Conservation (phyloP, 2,113 vertebrate species). For the Apteryx owenii region DNA sequence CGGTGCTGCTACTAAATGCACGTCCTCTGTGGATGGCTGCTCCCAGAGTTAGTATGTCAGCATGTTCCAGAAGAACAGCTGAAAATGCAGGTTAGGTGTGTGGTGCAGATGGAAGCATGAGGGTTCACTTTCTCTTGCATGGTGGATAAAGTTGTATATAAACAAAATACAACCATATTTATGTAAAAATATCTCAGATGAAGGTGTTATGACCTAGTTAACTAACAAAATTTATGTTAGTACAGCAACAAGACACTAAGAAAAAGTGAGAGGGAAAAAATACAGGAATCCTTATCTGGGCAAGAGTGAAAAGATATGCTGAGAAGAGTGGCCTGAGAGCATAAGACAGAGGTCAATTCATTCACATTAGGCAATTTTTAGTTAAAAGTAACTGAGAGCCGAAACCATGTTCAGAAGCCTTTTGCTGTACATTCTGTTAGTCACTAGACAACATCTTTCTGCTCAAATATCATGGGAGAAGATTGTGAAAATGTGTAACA, state of each 20-base stretch:
- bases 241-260: neutral
- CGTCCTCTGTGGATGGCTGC: neutral
- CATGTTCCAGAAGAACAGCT: neutral
- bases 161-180: neutral
- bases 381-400: neutral
- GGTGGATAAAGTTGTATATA: neutral
- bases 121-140: neutral
- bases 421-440: neutral
- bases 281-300: neutral
- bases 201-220: neutral
- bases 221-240: neutral
- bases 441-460: neutral
- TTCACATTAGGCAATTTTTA: neutral
- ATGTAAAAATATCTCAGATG: neutral
- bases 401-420: neutral
- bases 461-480: neutral
- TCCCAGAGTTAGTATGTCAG: neutral
- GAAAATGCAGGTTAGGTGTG: neutral
- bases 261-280: neutral
- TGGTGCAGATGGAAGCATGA: neutral
- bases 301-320: neutral
- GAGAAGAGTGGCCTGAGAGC: neutral
- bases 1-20: accelerated
- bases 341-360: neutral
- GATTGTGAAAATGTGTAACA: neutral